Base-by-base conservation (phyloP, 2,888 invertebrate genomes). In the Ectemnius cavifrons region DNA sequence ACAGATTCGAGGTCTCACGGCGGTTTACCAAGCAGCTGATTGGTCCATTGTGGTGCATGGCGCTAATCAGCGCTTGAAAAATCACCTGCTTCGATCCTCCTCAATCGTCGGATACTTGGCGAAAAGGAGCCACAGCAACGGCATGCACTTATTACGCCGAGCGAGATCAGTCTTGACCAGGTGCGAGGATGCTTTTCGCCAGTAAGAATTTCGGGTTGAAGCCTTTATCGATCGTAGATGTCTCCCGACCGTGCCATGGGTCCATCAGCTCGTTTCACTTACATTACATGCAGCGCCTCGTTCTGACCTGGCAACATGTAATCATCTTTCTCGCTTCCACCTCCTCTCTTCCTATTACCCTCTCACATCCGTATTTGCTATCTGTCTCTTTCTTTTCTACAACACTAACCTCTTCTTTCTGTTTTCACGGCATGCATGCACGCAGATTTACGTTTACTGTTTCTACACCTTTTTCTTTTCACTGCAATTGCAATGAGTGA, bases 21-120 rank as follows among this genome's bases (percentile, higher is more conserved):
- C 84, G 85, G 80, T 84, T 87, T 82, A 85, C 81, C 84, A 79
- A 87, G 89, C 88, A 88, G 88, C 89, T 88, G 89, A 89, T 89
- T 89, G 89, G 89, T 86, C 86, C 86, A 84, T 84, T 71, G 74
- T 73, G 56, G 63, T 79, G 83, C 83, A 82, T 82, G 83, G 82
- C 82, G 82, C 71, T 82, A 77, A 82, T 81, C 72, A 72, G 63
- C 71, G 56, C 63, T 52, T 71, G 67, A 71, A 67, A 60, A 62
- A 83, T 83, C 84, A 77, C 79, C 77, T 79, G 82, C 81, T 62
- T 61, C 67, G 73, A 67, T 74, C 77, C 68, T 70, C 64, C 60
- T 61, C 23, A 37, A 47, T n/a, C 37, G 60, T 56, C 59, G 6
- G 4, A n/a, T 60, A 16, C 16, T 45, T 8, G 23, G 18, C 23